Conservation (phyloP, 2,797 vertebrate genomes). For the Vultur gryphus region DNA sequence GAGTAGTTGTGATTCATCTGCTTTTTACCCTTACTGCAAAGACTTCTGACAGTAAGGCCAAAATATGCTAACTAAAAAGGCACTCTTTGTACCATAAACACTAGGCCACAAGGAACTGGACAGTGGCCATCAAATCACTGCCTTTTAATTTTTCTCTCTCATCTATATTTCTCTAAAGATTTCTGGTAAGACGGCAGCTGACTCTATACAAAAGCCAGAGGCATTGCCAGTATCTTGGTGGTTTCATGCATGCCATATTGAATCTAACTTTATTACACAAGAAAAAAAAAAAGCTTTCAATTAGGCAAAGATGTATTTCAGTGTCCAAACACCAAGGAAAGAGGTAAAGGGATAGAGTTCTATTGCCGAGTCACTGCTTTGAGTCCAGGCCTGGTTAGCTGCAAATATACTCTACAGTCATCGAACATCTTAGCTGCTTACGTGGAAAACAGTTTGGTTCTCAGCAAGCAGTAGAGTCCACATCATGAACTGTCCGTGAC, state of each 20-base stretch:
- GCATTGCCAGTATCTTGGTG: constrained; percentile 52
- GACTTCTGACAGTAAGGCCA: constrained; percentile 48
- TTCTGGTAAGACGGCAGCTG: constrained; percentile 66
- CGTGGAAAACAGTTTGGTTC: not conserved
- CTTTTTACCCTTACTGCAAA: constrained; percentile 50
- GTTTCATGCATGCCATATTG: constrained; percentile 42
- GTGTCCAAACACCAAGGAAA: not conserved
- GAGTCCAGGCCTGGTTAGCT: not conserved
- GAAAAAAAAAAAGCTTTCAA: not conserved
- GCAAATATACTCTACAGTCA: not conserved
- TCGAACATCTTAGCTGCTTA: not conserved
- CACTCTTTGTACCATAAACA: constrained; percentile 68
- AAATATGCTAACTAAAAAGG: constrained; percentile 56
- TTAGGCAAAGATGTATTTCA: not conserved
- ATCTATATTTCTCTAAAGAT: constrained; percentile 63
- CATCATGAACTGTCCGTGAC: not conserved
- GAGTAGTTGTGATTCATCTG: constrained; percentile 46
- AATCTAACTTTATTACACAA: constrained; percentile 20
- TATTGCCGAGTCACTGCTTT: not conserved
- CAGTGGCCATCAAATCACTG: constrained; percentile 58
- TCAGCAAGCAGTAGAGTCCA: not conserved
- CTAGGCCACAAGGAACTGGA: constrained; percentile 61
- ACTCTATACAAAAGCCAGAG: constrained; percentile 59
- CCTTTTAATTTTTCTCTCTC: constrained; percentile 58
- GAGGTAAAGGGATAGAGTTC: not conserved